phyloP scores from a whole-genome alignment of 30 jellyfish, hydroid and myxozoan species.

The Chironex yamaguchii region DNA sequence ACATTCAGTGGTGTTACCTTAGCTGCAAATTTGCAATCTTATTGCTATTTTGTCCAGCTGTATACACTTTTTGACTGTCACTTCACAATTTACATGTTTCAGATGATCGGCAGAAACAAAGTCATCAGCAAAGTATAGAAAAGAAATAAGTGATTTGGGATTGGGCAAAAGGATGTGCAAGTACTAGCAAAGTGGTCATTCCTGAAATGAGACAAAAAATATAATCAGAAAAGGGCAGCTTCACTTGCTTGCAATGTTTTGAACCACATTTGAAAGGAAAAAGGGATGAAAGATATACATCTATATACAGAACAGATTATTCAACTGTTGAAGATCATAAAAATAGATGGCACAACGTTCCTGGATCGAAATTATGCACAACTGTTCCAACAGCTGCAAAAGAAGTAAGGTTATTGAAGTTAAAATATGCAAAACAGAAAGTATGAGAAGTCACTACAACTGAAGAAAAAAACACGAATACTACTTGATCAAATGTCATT shows the following conservation, averaged over 20 bases:
- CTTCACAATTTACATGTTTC: too few species aligned
- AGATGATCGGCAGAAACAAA: too few species aligned
- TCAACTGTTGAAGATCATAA: conserved; percentile 8
- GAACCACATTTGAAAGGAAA: conserved; percentile 17
- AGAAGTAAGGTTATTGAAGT: conserved; percentile 17
- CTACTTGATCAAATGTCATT: conserved; percentile 1
- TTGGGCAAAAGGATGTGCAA: too few species aligned
- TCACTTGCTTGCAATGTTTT: conserved; percentile 22
- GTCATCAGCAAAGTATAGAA: too few species aligned
- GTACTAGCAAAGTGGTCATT: too few species aligned
- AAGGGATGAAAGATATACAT: conserved; percentile 24
- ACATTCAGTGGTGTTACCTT: too few species aligned
- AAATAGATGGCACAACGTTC: conserved; percentile 23
- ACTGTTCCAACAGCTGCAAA: conserved; percentile 24
- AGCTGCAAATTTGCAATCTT: too few species aligned
- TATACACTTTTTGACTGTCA: too few species aligned
- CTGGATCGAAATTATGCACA: conserved; percentile 23
- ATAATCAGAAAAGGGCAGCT: conserved; percentile 36
- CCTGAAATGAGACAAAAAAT: too few species aligned
- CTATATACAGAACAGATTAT: too few species aligned
- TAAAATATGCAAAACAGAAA: conserved; percentile 9
- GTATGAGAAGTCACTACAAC: conserved; percentile 22
- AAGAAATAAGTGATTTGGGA: too few species aligned
- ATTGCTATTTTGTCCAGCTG: too few species aligned
- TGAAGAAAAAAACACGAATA: neutral